Base-by-base conservation (phyloP, 2,797 vertebrate species). In the Pseudomugil gertrudae region DNA sequence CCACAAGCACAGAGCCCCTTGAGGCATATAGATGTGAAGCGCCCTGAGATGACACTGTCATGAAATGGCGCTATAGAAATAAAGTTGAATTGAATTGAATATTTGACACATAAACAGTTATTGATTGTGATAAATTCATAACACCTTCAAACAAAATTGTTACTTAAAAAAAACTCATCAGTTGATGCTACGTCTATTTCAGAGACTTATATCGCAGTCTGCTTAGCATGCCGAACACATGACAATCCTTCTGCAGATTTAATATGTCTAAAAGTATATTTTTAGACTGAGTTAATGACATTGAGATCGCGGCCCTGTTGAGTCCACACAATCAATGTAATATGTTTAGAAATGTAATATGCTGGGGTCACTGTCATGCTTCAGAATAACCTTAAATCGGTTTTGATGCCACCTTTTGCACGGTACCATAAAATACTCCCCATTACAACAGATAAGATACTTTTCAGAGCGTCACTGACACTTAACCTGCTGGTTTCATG, bases 101-200 rank as follows among this genome's bases (percentile, higher is more conserved):
- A n/a, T n/a, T n/a, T n/a, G n/a, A n/a, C n/a, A n/a, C n/a, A n/a
- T n/a, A 32, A 69, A 53, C 32, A 58, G 43, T 54, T 64, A 47
- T 58, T 36, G 8, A 58, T 58, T 0, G 14, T 24, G 1, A 50
- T 67, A 1, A 5, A 38, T 75, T 66, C 15, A 53, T 74, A 27
- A 75, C 66, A 33, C 19, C 19, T 43, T 24, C 6, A 3, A 32
- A 21, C 23, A 7, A 27, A 57, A 26, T 19, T 55, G 11, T 9
- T 2, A 8, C 27, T 63, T 76, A 63, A 57, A 62, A 26, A 58
- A 51, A 30, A 53, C 51, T 26, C 24, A 50, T 51, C 35, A 67
- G 15, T 43, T n/a, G 19, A n/a, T 54, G 29, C 23, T 45, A 38
- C 23, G 52, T n/a, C n/a, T n/a, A n/a, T n/a, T n/a, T n/a, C n/a